Base-by-base conservation (phyloP, 2,113 vertebrate genomes). In the Ifrita kowaldi region DNA sequence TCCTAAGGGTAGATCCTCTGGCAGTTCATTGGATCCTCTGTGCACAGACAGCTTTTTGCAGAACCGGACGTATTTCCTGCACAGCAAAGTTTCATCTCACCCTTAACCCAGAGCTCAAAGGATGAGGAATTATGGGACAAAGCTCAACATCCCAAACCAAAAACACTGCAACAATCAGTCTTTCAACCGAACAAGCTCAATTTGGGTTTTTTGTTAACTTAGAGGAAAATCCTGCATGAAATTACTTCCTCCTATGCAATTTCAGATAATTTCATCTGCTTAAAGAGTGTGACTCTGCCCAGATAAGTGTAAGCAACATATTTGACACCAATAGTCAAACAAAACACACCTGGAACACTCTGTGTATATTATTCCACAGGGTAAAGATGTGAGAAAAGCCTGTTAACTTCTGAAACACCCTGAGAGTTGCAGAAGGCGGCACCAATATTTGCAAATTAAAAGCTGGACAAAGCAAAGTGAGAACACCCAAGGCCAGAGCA, bases 101-200 rank as follows among this genome's bases (percentile, higher is more conserved):
- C 21, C 11, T 52, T 37, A 15, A 44, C 9, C 18, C 44, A 28
- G 7, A 26, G 20, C 13, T 60, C 10, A 30, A 33, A 88, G 56
- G n/a, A 30, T 26, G 16, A 78, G 14, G 24, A 90, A 35, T 19
- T 3, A 1, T 6, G 24, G 26, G 18, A 83, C 16, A 71, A 64
- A 90, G 26, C 21, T 78, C 60, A 70, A 18, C 1, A 1, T 44
- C 81, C 44, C 41, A 60, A 93, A 68, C 12, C 22, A 52, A 84
- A 85, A 59, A 0, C 37, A 44, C 6, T 22, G 47, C 12, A 26
- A 42, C 52, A 41, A 85, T 3, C 0, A 0, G 11, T 47, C 42
- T 84, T 80, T 63, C 63, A 44, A 62, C 9, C 41, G 59, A 65
- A 69, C 22, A 39, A 41, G 32, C 9, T 59, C 33, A 11, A 0